Percentiles rank a stretch among this genome's conserved stretches.
phyloP scores from a whole-genome alignment of 2,113 vertebrate genomes.

The Heteronetta atricapilla region DNA sequence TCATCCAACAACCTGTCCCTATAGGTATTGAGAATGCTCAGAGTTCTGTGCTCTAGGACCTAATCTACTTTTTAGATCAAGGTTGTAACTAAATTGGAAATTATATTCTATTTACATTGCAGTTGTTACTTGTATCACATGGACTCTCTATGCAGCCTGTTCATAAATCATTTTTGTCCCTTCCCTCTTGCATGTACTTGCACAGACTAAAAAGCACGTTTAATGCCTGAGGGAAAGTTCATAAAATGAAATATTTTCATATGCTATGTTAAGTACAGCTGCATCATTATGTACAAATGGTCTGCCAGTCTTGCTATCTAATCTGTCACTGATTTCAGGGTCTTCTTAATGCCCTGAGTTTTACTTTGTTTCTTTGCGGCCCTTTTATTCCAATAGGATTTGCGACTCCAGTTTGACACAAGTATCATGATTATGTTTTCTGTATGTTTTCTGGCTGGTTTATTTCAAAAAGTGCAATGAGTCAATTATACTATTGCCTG shows the following conservation, averaged over 20 bases:
- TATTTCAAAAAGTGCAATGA: slow-evolving; percentile 14
- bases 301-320: background rate
- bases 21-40: background rate
- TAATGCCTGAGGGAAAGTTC: background rate
- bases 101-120: background rate
- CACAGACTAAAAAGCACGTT: background rate
- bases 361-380: background rate
- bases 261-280: background rate
- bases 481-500: background rate
- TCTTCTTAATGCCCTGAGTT: background rate
- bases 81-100: background rate
- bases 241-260: background rate
- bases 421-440: background rate
- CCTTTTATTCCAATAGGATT: background rate
- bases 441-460: background rate
- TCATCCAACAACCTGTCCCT: background rate
- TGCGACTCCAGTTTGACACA: background rate
- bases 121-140: background rate
- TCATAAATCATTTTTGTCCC: background rate
- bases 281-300: background rate
- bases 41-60: background rate
- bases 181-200: background rate
- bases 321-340: background rate
- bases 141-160: background rate
- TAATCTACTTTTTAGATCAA: background rate